Evolutionary conservation across 2,888 invertebrate species (phyloP), one percentile per base, ranked within the genome.

Genomic region (Hofmannophila pseudospretella): DNA sequence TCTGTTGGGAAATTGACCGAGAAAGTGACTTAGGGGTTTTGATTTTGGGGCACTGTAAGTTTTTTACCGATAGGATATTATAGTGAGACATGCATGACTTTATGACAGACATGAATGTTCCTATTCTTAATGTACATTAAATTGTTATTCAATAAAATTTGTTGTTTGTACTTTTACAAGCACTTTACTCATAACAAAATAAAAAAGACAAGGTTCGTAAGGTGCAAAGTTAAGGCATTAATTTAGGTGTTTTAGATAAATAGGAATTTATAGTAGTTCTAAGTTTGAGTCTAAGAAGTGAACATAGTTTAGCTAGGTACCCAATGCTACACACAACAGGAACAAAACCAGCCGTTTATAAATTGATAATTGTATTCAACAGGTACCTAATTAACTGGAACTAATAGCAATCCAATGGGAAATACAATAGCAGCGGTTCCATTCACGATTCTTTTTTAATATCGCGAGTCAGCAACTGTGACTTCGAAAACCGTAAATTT

Each of bases 361-460:
- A 47, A 51, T 44, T 48, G 42, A 42, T 38, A 41, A 51, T 53
- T 13, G 12, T 10, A 27, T 7, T 54, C 40, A 53, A 47, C 49
- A 57, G 38, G 52, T 1, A 44, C 47, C 42, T 55, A 62, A 65
- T 61, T 62, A 51, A 10, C 44, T 47, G 50, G 52, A 64, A 60
- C 54, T 53, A 50, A 54, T 42, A 50, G 50, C 46, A 57, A 48
- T 48, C 42, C 41, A 48, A 46, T 47, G 44, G 43, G 44, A 51
- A 47, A 34, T 26, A 47, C 30, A 42, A 39, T 28, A 40, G 12
- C 7, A 32, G 38, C 38, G 23, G 32, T 44, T 42, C 12, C 19
- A 30, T 30, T 23, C 34, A 38, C 14, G 28, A 22, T 39, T 36
- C 27, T 16, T 16, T 16, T 16, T 25, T 13, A n/a, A 7, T 16